Conservation (phyloP, 2,113 vertebrate species). For the Rhodinocichla rosea region DNA sequence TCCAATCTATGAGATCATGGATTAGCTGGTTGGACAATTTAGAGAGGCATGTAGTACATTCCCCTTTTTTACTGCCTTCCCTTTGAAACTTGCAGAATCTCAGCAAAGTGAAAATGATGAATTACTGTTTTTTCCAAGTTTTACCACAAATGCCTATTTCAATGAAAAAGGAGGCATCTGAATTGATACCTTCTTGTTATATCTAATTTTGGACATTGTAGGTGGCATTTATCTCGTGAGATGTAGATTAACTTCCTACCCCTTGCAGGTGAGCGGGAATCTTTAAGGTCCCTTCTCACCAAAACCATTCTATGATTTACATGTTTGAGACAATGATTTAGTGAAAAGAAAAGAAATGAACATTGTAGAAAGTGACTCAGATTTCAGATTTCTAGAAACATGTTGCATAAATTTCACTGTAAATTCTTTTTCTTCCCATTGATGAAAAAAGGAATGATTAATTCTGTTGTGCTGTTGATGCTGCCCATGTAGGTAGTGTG, state of each 20-base stretch:
- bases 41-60: background rate
- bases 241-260: background rate
- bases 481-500: fast-evolving
- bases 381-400: background rate
- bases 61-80: background rate
- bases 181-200: background rate
- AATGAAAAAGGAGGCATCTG: background rate
- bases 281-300: background rate
- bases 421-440: background rate
- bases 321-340: background rate
- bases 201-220: background rate
- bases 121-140: background rate
- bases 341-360: background rate
- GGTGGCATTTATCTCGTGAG: background rate
- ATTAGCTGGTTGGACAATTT: constrained; percentile 45
- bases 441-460: background rate
- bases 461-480: background rate
- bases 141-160: background rate
- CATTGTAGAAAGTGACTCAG: background rate
- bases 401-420: background rate
- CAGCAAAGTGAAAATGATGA: background rate
- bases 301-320: background rate
- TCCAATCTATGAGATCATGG: constrained; percentile 66
- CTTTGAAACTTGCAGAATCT: constrained; percentile 8
- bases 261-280: background rate